These are phyloP conservation scores for Epinephelus awoara DNA, from an alignment of 2,797 vertebrate genomes.

Conservation along the genomic window DNA sequence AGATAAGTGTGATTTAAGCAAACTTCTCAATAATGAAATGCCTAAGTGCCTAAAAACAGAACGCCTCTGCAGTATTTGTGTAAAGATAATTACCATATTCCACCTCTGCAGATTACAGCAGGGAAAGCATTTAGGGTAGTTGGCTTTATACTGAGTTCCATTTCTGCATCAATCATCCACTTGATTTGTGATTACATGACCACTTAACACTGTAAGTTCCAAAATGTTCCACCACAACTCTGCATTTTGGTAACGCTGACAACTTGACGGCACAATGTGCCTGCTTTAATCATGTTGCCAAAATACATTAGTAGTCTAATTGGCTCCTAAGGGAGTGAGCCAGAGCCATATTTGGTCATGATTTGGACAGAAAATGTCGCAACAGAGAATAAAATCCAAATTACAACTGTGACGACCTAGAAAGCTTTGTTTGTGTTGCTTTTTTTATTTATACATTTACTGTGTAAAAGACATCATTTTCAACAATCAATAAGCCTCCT, in stretches of 20 bases:
- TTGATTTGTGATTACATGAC: conserved; percentile 51
- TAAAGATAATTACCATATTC: conserved; percentile 18
- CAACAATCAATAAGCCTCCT: background rate
- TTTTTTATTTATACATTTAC: background rate
- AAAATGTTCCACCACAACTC: conserved; percentile 33
- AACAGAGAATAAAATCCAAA: conserved; percentile 13
- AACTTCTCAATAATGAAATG: conserved; percentile 12
- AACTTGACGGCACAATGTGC: conserved; percentile 22
- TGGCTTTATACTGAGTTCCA: conserved; percentile 9
- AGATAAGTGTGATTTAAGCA: background rate
- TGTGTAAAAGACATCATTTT: background rate
- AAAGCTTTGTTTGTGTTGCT: background rate
- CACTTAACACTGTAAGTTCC: conserved; percentile 35
- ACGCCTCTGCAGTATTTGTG: conserved; percentile 10
- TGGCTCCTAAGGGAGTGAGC: conserved; percentile 24
- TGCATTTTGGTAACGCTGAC: conserved; percentile 36
- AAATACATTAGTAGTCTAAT: conserved; percentile 42
- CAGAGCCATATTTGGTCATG: conserved; percentile 2
- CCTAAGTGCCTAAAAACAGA: conserved; percentile 10
- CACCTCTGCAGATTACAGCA: conserved; percentile 30
- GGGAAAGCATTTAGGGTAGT: conserved; percentile 16
- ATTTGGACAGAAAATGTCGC: conserved; percentile 7
- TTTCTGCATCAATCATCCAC: conserved; percentile 49
- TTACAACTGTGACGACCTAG: background rate
- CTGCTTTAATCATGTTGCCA: conserved; percentile 37